Evolutionary conservation across 2,888 invertebrate species (phyloP).

Genomic region (Ochropleura plecta): DNA sequence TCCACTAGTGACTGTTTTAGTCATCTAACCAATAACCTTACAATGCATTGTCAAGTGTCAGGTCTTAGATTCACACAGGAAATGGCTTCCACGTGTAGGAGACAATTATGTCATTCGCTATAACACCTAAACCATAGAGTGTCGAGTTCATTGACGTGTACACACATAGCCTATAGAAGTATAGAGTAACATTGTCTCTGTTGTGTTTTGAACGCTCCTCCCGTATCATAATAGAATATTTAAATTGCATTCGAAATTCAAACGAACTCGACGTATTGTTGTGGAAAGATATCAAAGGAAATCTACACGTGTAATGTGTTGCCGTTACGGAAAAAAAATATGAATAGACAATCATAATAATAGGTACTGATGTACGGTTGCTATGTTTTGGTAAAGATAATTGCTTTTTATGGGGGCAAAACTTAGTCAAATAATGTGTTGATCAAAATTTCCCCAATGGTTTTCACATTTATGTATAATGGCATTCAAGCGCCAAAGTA

Average conservation of each 20-base stretch:
- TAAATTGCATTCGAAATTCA: constrained; percentile 58
- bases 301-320: constrained; percentile 24
- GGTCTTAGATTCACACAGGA: constrained; percentile 51
- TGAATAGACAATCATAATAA: constrained; percentile 29
- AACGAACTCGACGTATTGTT: constrained; percentile 26
- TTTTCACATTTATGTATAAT: neutral
- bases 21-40: constrained; percentile 36
- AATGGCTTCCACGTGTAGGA: constrained; percentile 53
- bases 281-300: constrained; percentile 36
- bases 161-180: constrained; percentile 12
- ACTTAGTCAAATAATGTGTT: neutral
- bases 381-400: neutral
- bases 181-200: constrained; percentile 30
- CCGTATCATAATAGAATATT: constrained; percentile 53
- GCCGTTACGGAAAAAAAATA: constrained; percentile 26
- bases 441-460: neutral
- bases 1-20: constrained; percentile 6
- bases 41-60: constrained; percentile 41
- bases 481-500: neutral
- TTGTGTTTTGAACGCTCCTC: constrained; percentile 45
- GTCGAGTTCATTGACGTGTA: constrained; percentile 48
- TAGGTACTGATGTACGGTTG: constrained; percentile 9
- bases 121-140: constrained; percentile 34
- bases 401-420: constrained; percentile 3
- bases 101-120: constrained; percentile 40